Percentiles rank a stretch among this genome's conserved stretches.
Conservation (phyloP, 1,140 invertebrate genomes). For the Cataglyphis hispanica region DNA sequence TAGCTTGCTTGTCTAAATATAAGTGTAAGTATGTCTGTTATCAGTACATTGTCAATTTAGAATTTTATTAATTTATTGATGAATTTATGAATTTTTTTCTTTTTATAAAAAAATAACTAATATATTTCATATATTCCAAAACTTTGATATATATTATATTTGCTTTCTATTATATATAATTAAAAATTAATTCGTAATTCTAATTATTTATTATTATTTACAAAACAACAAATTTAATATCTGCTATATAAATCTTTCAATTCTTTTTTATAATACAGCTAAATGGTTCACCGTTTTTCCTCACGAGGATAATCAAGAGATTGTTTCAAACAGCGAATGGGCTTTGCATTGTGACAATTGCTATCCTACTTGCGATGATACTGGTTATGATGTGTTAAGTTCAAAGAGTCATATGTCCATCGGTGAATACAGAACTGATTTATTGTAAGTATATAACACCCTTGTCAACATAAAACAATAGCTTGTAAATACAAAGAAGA, state of each 20-base stretch:
- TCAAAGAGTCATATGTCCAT: slow-evolving; percentile 22
- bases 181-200: slow-evolving; percentile 9
- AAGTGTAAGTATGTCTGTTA: slow-evolving; percentile 47
- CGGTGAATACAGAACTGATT: slow-evolving; percentile 52
- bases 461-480: background rate
- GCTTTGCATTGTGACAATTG: slow-evolving; percentile 72
- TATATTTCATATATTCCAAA: background rate
- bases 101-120: background rate
- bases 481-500: background rate
- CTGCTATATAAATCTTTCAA: background rate
- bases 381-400: slow-evolving; percentile 68
- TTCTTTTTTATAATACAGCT: slow-evolving; percentile 41
- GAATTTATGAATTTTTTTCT: background rate
- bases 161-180: slow-evolving; percentile 1
- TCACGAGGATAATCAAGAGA: slow-evolving; percentile 13
- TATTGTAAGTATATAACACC: slow-evolving; percentile 66
- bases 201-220: background rate
- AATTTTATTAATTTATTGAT: background rate
- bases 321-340: background rate
- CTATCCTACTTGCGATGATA: slow-evolving; percentile 74
- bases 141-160: background rate
- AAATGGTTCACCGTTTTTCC: slow-evolving; percentile 74
- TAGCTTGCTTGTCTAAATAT: slow-evolving; percentile 65
- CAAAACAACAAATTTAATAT: background rate
- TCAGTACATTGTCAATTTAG: background rate